Conservation (phyloP, 1,140 invertebrate species). For the Drosophila equinoxialis region DNA sequence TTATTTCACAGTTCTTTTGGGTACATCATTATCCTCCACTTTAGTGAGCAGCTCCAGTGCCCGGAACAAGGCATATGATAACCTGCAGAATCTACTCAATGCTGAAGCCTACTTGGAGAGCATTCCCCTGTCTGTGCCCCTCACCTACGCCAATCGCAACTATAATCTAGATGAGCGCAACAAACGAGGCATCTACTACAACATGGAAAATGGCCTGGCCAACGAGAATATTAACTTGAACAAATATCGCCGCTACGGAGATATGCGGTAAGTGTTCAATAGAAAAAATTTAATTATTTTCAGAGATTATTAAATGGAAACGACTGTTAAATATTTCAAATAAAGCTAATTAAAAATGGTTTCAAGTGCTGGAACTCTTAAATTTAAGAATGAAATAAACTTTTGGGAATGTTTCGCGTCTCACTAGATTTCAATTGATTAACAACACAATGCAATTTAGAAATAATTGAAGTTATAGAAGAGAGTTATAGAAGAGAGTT, state of each 20-base stretch:
- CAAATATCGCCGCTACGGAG: constrained; percentile 72
- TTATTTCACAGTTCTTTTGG: background rate
- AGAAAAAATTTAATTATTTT: background rate
- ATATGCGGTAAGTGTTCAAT: constrained; percentile 71
- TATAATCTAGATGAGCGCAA: constrained; percentile 76
- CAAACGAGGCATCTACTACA: constrained; percentile 71
- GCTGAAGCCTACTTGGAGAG: constrained; percentile 75
- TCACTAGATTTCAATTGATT: too few relatives aligned
- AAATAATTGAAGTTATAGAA: too few relatives aligned
- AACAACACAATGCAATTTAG: too few relatives aligned
- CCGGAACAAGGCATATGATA: constrained; percentile 78
- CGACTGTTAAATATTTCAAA: background rate
- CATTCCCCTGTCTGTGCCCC: constrained; percentile 67
- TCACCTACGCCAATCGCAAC: constrained; percentile 74
- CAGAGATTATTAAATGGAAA: too few relatives aligned
- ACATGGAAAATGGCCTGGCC: constrained; percentile 42
- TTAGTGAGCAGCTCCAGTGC: constrained; percentile 46
- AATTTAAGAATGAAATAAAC: background rate
- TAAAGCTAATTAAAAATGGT: too few relatives aligned
- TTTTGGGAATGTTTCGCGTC: too few relatives aligned
- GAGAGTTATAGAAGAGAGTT: too few relatives aligned
- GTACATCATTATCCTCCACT: background rate
- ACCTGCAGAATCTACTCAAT: constrained; percentile 76
- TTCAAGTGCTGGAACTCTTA: background rate
- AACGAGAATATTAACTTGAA: constrained; percentile 64